Evolutionary conservation across 2,113 vertebrate species (phyloP).

Genomic region (Xenopus laevis): DNA sequence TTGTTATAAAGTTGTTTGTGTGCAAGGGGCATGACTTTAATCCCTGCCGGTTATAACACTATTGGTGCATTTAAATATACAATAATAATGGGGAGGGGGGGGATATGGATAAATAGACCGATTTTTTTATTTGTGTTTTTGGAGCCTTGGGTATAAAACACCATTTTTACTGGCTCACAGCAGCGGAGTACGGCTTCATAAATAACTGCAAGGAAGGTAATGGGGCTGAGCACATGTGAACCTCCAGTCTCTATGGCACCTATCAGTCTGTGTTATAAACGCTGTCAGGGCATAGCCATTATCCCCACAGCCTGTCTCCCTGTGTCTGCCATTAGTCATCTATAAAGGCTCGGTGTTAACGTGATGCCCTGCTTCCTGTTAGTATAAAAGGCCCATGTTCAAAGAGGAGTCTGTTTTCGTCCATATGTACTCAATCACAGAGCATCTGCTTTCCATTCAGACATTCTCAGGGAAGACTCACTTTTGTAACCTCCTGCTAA

Average conservation of each 20-base stretch:
- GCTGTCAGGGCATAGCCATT: neutral
- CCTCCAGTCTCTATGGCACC: constrained; percentile 15
- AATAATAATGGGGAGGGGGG: too few species aligned
- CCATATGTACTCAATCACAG: constrained; percentile 47
- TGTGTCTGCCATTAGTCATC: constrained; percentile 29
- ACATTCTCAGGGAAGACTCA: constrained; percentile 32
- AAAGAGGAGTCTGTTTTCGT: neutral
- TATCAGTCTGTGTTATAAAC: neutral
- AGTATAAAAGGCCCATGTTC: constrained; percentile 1
- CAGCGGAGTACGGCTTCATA: neutral
- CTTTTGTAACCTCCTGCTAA: constrained; percentile 45
- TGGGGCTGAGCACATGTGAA: neutral
- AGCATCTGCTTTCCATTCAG: constrained; percentile 56
- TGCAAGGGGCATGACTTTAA: too few species aligned
- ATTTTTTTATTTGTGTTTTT: neutral
- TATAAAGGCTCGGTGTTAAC: constrained; percentile 29
- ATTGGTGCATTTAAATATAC: too few species aligned
- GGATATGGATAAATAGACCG: too few species aligned
- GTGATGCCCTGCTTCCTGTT: constrained; percentile 35
- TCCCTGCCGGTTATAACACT: too few species aligned
- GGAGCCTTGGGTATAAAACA: neutral
- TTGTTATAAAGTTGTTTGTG: too few species aligned
- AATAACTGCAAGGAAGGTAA: neutral
- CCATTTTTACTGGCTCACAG: neutral
- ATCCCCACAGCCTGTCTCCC: neutral